These are phyloP conservation scores for Allygus modestus DNA, from an alignment of 2,888 invertebrate species.

Conservation along the genomic window DNA sequence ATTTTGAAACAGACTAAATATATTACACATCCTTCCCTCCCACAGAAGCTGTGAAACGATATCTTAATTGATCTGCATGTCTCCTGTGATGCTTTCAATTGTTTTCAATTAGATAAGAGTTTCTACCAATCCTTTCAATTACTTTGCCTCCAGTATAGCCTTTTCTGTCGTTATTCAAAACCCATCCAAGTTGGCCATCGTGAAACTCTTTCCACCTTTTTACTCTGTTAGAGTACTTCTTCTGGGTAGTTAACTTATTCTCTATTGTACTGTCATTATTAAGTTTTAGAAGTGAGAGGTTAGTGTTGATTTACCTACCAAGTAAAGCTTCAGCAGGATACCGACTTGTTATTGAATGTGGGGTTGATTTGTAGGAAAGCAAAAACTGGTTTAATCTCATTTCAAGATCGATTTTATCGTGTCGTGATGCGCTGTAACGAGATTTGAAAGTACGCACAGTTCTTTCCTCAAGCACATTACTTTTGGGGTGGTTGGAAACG, in stretches of 20 bases:
- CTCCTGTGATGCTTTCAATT: not conserved
- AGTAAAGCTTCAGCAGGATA: slow-evolving; percentile 68
- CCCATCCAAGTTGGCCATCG: not conserved
- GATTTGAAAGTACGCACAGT: slow-evolving; percentile 69
- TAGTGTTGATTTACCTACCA: slow-evolving; percentile 65
- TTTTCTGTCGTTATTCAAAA: not conserved
- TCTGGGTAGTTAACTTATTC: not conserved
- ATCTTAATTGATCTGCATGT: not conserved
- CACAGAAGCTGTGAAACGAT: not conserved
- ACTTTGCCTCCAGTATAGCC: not conserved
- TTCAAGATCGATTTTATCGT: slow-evolving; percentile 57
- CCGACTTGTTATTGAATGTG: slow-evolving; percentile 66
- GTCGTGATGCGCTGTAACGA: slow-evolving; percentile 52
- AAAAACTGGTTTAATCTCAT: slow-evolving; percentile 64
- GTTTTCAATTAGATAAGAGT: not conserved
- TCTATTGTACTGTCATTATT: not conserved
- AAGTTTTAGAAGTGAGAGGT: slow-evolving; percentile 66
- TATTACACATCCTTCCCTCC: not conserved
- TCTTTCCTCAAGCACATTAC: slow-evolving; percentile 70
- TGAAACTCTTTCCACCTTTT: not conserved
- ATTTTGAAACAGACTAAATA: not conserved
- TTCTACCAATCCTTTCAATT: not conserved
- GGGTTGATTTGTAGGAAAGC: slow-evolving; percentile 61
- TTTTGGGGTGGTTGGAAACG: slow-evolving; percentile 67
- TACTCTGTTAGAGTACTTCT: not conserved